Base-by-base conservation (phyloP, 2,797 vertebrate genomes). In the Muscicapa comitata region DNA sequence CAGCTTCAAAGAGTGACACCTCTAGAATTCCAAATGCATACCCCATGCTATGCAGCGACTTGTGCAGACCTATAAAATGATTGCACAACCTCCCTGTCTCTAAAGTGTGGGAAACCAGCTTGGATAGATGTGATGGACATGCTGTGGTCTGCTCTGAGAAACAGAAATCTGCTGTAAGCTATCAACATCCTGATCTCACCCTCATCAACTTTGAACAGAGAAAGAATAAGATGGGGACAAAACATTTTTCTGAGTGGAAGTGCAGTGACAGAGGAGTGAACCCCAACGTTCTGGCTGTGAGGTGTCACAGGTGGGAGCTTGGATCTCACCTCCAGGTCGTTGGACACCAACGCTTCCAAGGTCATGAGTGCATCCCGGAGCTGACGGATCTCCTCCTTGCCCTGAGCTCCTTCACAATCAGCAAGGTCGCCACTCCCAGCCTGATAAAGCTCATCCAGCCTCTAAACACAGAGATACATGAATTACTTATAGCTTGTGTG, bases 311-410 rank as follows among this genome's bases (percentile, higher is more conserved):
- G 43, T 79, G 18, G 7, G 38, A 63, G 74, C 72, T 28, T 28
- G 35, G 24, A 18, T 33, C 97, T 93, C 88, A 99, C 99, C 98
- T 99, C 98, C 70, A 99, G 82, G 96, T 99, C 98, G 42, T 97
- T 98, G n/a, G 98, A 96, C 19, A 99, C 86, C 91, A 98, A 97
- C 70, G 98, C 95, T 96, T 99, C 99, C 96, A 98, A 89, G 7
- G 77, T 95, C 98, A 99, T 98, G 76, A 99, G 97, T 2, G 45
- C 71, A 5, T 98, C 91, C 45, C 88, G 95, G 18, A 99, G 96
- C 88, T 98, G 95, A 1, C 31, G 57, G 63, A 98, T 97, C 58
- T 98, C 97, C 50, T 98, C 87, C 4, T 48, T 94, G 93, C 93
- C 98, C 45, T 97, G 86, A 0, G 33, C 68, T n/a, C 97, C 68